phyloP scores from a whole-genome alignment of 2,113 vertebrate genomes.

The Entosphenus tridentatus region DNA sequence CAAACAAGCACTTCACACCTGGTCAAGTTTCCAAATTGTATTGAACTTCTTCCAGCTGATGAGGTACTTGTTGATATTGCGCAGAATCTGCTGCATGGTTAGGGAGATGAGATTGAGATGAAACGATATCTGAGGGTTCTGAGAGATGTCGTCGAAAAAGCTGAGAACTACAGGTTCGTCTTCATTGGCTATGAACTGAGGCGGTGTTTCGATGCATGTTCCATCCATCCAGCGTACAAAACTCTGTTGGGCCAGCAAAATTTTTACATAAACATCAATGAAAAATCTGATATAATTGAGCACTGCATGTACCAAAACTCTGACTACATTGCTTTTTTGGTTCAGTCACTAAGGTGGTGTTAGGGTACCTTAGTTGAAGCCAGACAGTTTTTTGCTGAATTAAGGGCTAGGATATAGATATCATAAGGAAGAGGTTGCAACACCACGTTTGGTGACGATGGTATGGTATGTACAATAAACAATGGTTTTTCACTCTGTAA shows the following conservation, averaged over 20 bases:
- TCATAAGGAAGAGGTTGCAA: too few relatives aligned
- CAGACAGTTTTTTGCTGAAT: too few relatives aligned
- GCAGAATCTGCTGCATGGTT: conserved; percentile 24
- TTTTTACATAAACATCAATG: too few relatives aligned
- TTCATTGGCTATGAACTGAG: conserved; percentile 24
- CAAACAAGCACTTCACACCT: conserved; percentile 10
- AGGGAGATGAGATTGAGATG: conserved; percentile 26
- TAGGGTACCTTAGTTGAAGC: too few relatives aligned
- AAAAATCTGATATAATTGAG: too few relatives aligned
- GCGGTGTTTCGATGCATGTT: conserved; percentile 54
- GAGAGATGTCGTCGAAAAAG: conserved; percentile 44
- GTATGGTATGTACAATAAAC: too few relatives aligned
- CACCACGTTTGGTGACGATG: too few relatives aligned
- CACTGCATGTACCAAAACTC: too few relatives aligned
- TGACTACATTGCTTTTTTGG: too few relatives aligned
- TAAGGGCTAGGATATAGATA: too few relatives aligned
- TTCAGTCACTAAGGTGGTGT: too few relatives aligned
- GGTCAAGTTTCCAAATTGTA: conserved; percentile 53
- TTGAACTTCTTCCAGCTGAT: conserved; percentile 46
- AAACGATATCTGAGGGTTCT: conserved; percentile 36
- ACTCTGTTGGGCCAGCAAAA: conserved; percentile 18
- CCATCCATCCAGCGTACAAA: conserved; percentile 73
- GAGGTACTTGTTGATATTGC: conserved; percentile 30
- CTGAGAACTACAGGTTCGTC: conserved; percentile 32
- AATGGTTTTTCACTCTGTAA: too few relatives aligned